Conservation (phyloP, 2,797 vertebrate species). For the Spheniscus humboldti region DNA sequence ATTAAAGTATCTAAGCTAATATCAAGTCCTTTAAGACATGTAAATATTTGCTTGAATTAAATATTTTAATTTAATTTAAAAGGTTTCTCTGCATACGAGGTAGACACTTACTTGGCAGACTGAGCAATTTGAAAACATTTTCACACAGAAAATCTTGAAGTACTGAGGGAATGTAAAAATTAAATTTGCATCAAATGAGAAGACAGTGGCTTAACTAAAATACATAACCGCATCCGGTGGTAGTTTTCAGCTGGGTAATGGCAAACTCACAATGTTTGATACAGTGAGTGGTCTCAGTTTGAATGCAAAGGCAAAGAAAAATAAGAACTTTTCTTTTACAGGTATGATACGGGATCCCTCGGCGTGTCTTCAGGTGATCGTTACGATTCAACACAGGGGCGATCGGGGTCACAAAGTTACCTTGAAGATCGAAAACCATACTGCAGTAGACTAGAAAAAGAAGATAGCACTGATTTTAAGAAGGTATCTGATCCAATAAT, state of each 20-base stretch:
- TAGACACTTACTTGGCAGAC: neutral
- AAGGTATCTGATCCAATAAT: constrained; percentile 78
- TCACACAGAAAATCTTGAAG: neutral
- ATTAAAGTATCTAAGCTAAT: neutral
- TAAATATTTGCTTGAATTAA: neutral
- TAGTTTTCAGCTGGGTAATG: neutral
- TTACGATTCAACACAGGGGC: constrained; percentile 80
- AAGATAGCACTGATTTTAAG: constrained; percentile 93
- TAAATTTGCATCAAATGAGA: neutral
- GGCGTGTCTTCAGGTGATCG: constrained; percentile 78
- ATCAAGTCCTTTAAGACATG: neutral
- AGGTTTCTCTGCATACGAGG: neutral
- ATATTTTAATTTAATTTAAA: neutral
- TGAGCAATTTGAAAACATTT: neutral
- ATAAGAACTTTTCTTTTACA: constrained; percentile 46
- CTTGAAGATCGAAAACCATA: constrained; percentile 86
- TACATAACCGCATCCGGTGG: neutral
- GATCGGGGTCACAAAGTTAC: constrained; percentile 76
- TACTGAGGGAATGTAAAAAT: neutral
- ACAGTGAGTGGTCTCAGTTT: neutral
- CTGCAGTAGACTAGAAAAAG: constrained; percentile 86
- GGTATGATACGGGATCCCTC: constrained; percentile 78
- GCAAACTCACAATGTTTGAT: neutral
- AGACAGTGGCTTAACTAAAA: neutral
- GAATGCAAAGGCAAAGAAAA: neutral